Evolutionary conservation across 2,797 vertebrate species (phyloP).

Genomic region (Labroides dimidiatus): DNA sequence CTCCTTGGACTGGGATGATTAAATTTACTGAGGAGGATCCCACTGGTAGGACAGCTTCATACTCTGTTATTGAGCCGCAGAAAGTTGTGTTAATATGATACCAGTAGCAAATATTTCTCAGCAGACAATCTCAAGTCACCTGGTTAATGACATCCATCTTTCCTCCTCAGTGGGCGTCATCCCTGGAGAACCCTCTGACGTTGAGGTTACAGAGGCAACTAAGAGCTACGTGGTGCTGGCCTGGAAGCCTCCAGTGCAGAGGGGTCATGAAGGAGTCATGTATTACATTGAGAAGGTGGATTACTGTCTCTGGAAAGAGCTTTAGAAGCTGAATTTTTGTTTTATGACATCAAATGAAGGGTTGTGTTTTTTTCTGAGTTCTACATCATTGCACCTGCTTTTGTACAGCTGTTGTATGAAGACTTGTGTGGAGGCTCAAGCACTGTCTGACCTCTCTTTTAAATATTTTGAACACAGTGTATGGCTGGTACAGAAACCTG

Average conservation of each 20-base stretch:
- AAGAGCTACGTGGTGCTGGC: slow-evolving; percentile 97
- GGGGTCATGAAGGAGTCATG: slow-evolving; percentile 97
- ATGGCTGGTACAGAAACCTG: slow-evolving; percentile 90
- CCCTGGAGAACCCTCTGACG: slow-evolving; percentile 91
- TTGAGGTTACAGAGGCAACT: slow-evolving; percentile 95
- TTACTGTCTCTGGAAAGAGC: not conserved
- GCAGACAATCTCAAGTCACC: not conserved
- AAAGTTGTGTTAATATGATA: no score
- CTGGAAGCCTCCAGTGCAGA: slow-evolving; percentile 95
- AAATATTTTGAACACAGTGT: slow-evolving; percentile 78
- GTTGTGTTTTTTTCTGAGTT: no score
- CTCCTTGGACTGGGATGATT: slow-evolving; percentile 98
- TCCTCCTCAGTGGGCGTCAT: slow-evolving; percentile 90
- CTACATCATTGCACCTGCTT: no score
- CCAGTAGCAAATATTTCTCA: no score
- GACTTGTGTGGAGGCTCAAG: no score
- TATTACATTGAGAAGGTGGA: slow-evolving; percentile 97
- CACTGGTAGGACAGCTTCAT: slow-evolving; percentile 81
- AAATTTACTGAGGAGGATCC: slow-evolving; percentile 98
- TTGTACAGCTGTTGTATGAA: no score
- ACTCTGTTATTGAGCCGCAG: not conserved
- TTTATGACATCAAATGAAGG: no score
- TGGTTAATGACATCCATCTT: slow-evolving; percentile 8
- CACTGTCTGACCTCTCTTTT: not conserved
- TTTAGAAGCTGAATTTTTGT: not conserved